Base-by-base conservation (phyloP, 2,797 vertebrate species). In the Remorina albescens region DNA sequence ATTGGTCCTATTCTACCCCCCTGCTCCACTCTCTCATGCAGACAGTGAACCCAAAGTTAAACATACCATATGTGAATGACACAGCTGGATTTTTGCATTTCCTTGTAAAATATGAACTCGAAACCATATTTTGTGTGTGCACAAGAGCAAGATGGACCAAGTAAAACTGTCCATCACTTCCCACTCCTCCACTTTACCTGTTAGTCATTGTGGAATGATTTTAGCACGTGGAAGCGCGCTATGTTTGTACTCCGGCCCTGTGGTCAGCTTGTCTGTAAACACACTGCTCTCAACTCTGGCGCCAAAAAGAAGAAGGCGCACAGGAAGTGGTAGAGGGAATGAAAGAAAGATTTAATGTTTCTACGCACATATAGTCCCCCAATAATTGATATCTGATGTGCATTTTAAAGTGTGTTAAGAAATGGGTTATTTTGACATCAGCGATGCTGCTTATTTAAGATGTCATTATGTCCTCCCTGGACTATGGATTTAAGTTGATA, bases 331-430 rank as follows among this genome's bases (percentile, higher is more conserved):
- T 67, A 39, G 50, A 74, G 70, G 76, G 49, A 67, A 67, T 59
- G 44, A 50, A 73, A 55, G 60, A 81, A 82, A 77, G 57, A 69
- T 76, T 57, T 63, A 37, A 56, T 59, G 72, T 86, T 87, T 68
- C 71, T 73, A 67, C 44, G 49, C 30, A 36, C 61, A 60, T 60
- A 44, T 75, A 75, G 56, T 44, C 49, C 67, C 15, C 39, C 32
- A 42, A 67, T 89, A 86, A 91, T 87, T 85, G 81, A 85, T 85
- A 60, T 81, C 83, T 82, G 82, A 68, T 89, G 85, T 84, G 41
- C 61, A 13, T 74, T 85, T 84, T 67, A 66, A 66, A 65, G 57
- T 23, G 67, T 64, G 53, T 68, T 80, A 74, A 55, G 68, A 73
- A 81, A 69, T 59, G 37, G 71, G 75, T 71, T 77, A 53, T 86